phyloP scores from a whole-genome alignment of 1,140 invertebrate species.

The Latrodectus geometricus region DNA sequence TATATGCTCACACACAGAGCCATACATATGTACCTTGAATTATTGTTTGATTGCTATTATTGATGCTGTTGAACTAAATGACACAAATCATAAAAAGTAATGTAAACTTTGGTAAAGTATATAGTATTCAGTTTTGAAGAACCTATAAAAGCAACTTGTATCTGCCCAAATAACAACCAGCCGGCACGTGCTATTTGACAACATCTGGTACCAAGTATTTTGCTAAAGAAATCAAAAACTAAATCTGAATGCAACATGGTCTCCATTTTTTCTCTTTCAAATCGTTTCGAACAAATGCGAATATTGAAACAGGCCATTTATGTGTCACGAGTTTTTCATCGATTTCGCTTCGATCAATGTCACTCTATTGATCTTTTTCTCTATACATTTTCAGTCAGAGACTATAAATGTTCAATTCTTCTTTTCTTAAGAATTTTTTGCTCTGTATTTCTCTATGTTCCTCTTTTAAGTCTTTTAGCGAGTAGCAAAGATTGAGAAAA shows the following conservation, averaged over 20 bases:
- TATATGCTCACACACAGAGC: no score
- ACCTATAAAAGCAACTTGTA: background rate
- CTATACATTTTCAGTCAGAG: constrained; percentile 32
- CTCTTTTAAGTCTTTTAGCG: constrained; percentile 34
- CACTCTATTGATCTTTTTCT: constrained; percentile 58
- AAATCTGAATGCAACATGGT: constrained; percentile 42
- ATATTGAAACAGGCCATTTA: constrained; percentile 60
- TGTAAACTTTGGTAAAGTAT: background rate
- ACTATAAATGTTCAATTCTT: constrained; percentile 44
- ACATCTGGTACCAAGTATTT: constrained; percentile 48
- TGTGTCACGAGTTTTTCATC: constrained; percentile 58
- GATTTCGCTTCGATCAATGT: constrained; percentile 59
- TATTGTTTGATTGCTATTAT: no score
- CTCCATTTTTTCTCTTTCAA: constrained; percentile 47
- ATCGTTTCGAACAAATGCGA: constrained; percentile 54
- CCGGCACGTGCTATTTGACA: constrained; percentile 6
- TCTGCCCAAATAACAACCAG: background rate
- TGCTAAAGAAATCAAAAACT: constrained; percentile 49
- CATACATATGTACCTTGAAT: no score
- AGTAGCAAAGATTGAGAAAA: constrained; percentile 33
- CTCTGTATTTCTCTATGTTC: constrained; percentile 5
- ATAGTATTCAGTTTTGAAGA: background rate
- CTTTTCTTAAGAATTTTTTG: background rate
- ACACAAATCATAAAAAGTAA: background rate
- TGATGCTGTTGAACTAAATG: no score